Base-by-base conservation (phyloP, 2,888 invertebrate genomes). In the Ectropis crepuscularia region DNA sequence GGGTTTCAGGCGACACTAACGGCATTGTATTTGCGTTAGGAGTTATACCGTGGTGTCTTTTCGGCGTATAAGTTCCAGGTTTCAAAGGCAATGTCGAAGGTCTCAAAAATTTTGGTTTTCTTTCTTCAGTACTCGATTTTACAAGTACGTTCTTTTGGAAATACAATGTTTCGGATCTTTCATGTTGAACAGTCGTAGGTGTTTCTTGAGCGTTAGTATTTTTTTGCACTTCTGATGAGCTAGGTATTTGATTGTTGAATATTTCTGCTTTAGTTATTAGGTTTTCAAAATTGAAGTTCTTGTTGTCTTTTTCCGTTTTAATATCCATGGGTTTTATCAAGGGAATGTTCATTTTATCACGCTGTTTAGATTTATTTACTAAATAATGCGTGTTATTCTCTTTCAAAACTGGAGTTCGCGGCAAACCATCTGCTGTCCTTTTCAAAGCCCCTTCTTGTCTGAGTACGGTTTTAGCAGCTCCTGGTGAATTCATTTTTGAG, bases 1-100 rank as follows among this genome's bases (percentile, higher is more conserved):
- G 98, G 0, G 98, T 98, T 87, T 98, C 98, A 0, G 98, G 98
- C 67, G 97, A 98, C 53, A 98, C 96, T 57, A 98, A 89, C 8
- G 97, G 96, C 88, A 97, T 93, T 55, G 97, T 97, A 78, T 96
- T 96, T 53, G 96, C 95, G 60, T 96, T 96, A 0, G 97, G 96
- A 0, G 97, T 97, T 51, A 96, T 95, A 0, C 97, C 96, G 78
- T 96, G 96, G 83, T 96, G 96, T 61, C 95, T 95, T 84, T 97
- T 97, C 7, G 96, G 95, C 6, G 96, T 95, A 71, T 96, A 96
- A 9, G 96, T 96, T 5, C 97, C 97, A 0, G 97, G 97, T 83
- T 97, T 97, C 41, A 98, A 85, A 0, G 97, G 96, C 68, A 98
- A 89, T 39, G 97, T 96, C 6, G 96, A 96, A 0, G 98, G 98